Conservation (phyloP, 1,140 invertebrate genomes). For the Diachasma alloeum region DNA sequence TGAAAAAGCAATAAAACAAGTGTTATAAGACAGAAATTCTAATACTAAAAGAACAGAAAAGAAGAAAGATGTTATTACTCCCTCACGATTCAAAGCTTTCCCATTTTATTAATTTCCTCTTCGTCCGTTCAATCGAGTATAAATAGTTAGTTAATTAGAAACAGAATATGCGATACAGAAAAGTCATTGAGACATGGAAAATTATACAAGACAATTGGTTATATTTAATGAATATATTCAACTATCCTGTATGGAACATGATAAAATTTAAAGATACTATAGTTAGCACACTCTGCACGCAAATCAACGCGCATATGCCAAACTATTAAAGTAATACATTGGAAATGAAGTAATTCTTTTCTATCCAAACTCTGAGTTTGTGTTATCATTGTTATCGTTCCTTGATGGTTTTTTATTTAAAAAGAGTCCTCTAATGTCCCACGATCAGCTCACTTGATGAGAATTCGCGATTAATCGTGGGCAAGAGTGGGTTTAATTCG, state of each 20-base stretch:
- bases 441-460: constrained; percentile 18
- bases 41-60: no score
- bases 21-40: no score
- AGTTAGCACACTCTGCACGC: constrained; percentile 38
- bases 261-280: constrained; percentile 53
- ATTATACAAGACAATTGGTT: constrained; percentile 22
- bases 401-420: neutral
- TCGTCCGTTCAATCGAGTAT: neutral
- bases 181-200: constrained; percentile 36
- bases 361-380: constrained; percentile 12
- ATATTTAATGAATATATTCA: constrained; percentile 18
- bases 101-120: neutral
- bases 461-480: constrained; percentile 16
- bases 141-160: neutral
- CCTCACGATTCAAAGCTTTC: neutral
- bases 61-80: neutral
- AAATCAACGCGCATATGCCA: constrained; percentile 2
- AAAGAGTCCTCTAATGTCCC: neutral
- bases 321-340: neutral
- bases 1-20: no score
- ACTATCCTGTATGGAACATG: constrained; percentile 59
- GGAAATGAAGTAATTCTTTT: constrained; percentile 31
- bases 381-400: neutral
- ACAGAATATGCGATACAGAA: constrained; percentile 36
- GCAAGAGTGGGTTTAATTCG: neutral